Conservation (phyloP, 23 tunicate species). For the Ascidia mentula region DNA sequence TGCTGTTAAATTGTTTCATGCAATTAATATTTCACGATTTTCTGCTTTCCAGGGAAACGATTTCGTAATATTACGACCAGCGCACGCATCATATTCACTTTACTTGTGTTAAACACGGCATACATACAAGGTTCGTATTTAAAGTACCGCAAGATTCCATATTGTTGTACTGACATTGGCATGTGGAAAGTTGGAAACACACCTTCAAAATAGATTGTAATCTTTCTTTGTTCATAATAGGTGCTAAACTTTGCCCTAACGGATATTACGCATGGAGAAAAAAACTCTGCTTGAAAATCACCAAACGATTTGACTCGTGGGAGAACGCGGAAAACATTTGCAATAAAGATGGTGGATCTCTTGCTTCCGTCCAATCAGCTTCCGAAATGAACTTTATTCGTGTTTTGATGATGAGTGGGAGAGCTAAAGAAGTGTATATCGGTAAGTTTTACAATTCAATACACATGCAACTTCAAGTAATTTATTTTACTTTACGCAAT, state of each 20-base stretch:
- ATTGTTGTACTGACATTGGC: too few species aligned
- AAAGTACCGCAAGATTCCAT: too few species aligned
- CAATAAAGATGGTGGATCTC: slow-evolving; percentile 21
- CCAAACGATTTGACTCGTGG: slow-evolving; percentile 6
- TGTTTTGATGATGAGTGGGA: slow-evolving; percentile 23
- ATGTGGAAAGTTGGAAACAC: too few species aligned
- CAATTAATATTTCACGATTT: background rate
- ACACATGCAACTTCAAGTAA: too few species aligned
- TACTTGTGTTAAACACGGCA: background rate
- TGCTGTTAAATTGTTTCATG: background rate
- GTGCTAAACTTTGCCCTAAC: background rate
- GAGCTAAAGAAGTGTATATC: slow-evolving; percentile 20
- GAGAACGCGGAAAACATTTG: slow-evolving; percentile 23
- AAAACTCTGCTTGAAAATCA: slow-evolving; percentile 1
- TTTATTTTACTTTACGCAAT: too few species aligned
- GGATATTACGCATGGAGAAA: slow-evolving; percentile 24
- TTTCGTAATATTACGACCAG: background rate
- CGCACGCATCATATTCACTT: background rate
- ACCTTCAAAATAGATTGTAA: too few species aligned
- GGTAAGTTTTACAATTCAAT: slow-evolving; percentile 32
- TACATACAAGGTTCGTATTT: background rate
- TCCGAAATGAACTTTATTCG: slow-evolving; percentile 40
- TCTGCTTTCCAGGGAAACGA: background rate
- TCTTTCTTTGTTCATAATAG: background rate
- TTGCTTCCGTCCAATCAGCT: slow-evolving; percentile 37